Evolutionary conservation across 2,797 vertebrate genomes (phyloP).

Genomic region (Natrix natrix): DNA sequence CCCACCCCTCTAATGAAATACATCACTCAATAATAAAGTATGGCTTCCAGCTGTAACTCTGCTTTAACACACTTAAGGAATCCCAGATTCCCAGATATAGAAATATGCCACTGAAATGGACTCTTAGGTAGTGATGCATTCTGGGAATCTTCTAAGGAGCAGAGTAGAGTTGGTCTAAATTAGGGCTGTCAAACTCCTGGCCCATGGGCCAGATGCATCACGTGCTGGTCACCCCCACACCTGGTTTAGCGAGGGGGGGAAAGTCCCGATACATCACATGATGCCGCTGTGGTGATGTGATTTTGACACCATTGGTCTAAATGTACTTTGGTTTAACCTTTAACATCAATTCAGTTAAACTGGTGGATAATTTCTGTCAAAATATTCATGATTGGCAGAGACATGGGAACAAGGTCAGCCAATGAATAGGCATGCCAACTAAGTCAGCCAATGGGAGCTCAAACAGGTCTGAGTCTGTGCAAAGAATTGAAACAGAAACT

Average conservation of each 20-base stretch:
- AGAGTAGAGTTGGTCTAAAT: slow-evolving; percentile 10
- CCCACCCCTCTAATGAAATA: neutral
- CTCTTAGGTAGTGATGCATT: rapidly evolving
- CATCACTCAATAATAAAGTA: neutral
- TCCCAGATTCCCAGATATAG: neutral
- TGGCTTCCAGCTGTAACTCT: neutral
- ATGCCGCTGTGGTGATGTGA: too few relatives aligned
- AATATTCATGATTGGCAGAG: too few relatives aligned
- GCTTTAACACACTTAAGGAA: neutral
- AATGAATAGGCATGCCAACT: too few relatives aligned
- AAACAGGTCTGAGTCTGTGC: too few relatives aligned
- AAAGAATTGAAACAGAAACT: too few relatives aligned
- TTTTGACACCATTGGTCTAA: neutral
- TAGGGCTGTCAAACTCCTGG: too few relatives aligned
- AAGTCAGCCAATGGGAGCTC: too few relatives aligned
- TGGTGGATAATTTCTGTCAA: neutral
- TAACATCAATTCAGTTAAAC: slow-evolving; percentile 23
- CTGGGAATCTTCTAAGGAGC: slow-evolving; percentile 24
- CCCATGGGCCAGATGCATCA: too few relatives aligned
- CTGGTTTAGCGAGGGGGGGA: too few relatives aligned
- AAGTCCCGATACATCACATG: too few relatives aligned
- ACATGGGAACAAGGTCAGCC: too few relatives aligned
- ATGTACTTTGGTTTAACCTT: slow-evolving; percentile 1
- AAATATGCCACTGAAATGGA: neutral
- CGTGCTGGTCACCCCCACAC: too few relatives aligned